Base-by-base conservation (phyloP, 2,888 invertebrate genomes). In the Erebia aethiops region DNA sequence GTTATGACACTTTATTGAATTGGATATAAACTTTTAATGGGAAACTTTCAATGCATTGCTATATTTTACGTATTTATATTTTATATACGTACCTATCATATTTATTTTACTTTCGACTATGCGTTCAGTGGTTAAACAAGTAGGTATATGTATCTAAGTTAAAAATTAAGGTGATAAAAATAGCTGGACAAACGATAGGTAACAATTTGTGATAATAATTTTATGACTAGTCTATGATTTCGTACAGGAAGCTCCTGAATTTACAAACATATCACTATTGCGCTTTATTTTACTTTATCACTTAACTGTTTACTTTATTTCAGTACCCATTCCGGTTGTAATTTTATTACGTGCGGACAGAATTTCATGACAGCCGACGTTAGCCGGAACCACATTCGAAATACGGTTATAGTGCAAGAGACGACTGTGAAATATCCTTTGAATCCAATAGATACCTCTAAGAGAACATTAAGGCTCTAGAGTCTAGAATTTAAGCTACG, bases 341-440 rank as follows among this genome's bases (percentile, higher is more conserved):
- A 71, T 62, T 64, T 67, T 51, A 68, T 71, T 57, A 70, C 60
- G 61, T 70, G 56, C 18, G 56, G 60, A 58, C 61, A 14, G 46
- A 67, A 75, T 73, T 67, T 65, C 67, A 69, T 71, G 69, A 73
- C 74, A 73, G 68, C 75, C 73, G 69, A 76, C 72, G 68, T 75
- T 69, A 69, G 72, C 71, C 76, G 66, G 75, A 71, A 71, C 76
- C 74, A 69, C 72, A 73, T 74, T 76, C 69, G 46, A 66, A 66
- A 66, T 66, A 57, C 56, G 57, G 14, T 56, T 66, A 57, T 57
- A 66, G 66, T 18, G 14, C 43, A 41, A 57, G 56, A 66, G 56
- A 16, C 16, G 41, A 57, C 13, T 21, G 46, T 46, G 46, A 57
- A 56, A 66, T 52, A 35, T 63, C 10, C 61, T 18, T 1, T 61